A percentile compares a stretch with the other conserved stretches of the same genome.
phyloP scores from a whole-genome alignment of 2,888 invertebrate species.

The Spicauda simplicius region DNA sequence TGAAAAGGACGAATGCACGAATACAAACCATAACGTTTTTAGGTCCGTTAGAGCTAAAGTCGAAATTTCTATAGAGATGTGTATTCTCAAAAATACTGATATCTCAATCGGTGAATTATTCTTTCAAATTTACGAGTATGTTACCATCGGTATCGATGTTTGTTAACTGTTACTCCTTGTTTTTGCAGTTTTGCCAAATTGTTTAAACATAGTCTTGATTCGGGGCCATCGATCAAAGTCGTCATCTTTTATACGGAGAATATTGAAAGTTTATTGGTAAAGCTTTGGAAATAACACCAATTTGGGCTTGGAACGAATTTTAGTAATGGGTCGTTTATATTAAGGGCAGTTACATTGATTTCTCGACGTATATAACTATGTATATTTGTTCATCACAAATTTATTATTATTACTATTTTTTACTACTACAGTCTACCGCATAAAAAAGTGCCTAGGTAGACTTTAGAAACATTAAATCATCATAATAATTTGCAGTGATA shows the following conservation, averaged over 20 bases:
- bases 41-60: slow-evolving; percentile 49
- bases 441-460: no score
- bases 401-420: no score
- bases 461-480: no score
- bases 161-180: slow-evolving; percentile 50
- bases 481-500: no score
- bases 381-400: background rate
- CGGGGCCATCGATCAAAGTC: slow-evolving; percentile 39
- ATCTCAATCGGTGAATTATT: slow-evolving; percentile 71
- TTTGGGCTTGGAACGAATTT: slow-evolving; percentile 27
- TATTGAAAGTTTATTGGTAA: slow-evolving; percentile 33
- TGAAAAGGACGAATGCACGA: slow-evolving; percentile 52
- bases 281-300: slow-evolving; percentile 30
- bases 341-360: background rate
- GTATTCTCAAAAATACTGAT: slow-evolving; percentile 56
- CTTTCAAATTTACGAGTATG: slow-evolving; percentile 61
- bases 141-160: slow-evolving; percentile 61
- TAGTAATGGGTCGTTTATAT: slow-evolving; percentile 18
- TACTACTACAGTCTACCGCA: no score
- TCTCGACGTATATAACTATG: background rate
- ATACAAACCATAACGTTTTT: slow-evolving; percentile 45
- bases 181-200: slow-evolving; percentile 38
- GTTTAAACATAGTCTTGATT: slow-evolving; percentile 38
- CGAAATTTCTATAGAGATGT: slow-evolving; percentile 43
- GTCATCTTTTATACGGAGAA: slow-evolving; percentile 26